Base-by-base conservation (phyloP, 2,113 vertebrate species). In the Triplophysa siluroides region DNA sequence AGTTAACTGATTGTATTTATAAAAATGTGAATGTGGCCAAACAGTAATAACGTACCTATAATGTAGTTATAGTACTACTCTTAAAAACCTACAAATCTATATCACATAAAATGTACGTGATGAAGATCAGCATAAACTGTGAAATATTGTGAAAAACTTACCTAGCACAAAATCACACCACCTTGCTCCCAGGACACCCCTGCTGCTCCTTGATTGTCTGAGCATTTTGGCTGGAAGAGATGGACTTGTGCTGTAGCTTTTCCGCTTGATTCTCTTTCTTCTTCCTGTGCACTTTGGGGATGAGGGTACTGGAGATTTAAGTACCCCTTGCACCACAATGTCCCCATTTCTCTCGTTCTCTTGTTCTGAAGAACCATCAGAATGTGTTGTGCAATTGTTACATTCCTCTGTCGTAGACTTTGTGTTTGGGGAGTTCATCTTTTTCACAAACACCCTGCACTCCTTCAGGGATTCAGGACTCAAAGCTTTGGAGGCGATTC, bases 401-500 rank as follows among this genome's bases (percentile, higher is more conserved):
- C 84, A 90, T 80, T 92, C 90, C 80, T 92, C 86, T 77, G 78
- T 88, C 12, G 83, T 38, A 2, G 87, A 90, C 80, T 93, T 92
- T 77, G 92, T 92, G 87, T 95, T 93, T 75, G 95, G 91, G 78
- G 93, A 94, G 88, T 94, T 96, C 85, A 98, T 94, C 90, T 98
- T 98, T 86, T 93, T 96, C 85, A 98, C 89, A 93, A 97, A 99
- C 90, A 98, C 97, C 66, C 96, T 94, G 86, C 96, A 98, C 79
- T 98, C 95, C 90, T 95, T 96, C 86, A 99, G 93, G 23, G 89
- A 93, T 91, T 95, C 94, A 74, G 93, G 88, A 89, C 90, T 96
- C 95, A 94, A 96, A 62, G 93, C 90, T 89, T 91, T 94, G 79
- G 92, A 91, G 91, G 89, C 92, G 38, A 93, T 78, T 83, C 89